phyloP scores from a whole-genome alignment of 2,797 vertebrate genomes.

The Halcyon badia region DNA sequence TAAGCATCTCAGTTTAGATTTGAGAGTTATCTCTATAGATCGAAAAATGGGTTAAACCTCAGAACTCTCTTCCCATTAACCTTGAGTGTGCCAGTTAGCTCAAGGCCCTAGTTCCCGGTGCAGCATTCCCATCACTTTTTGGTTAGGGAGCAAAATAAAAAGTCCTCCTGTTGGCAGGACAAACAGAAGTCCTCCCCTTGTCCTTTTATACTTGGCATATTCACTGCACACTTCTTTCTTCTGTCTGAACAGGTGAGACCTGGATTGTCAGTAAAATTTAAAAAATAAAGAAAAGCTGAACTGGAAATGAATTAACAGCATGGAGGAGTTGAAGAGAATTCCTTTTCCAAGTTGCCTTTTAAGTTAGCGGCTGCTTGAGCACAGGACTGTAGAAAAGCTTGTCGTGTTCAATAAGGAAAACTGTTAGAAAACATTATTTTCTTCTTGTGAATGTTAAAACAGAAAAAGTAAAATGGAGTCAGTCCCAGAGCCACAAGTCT shows the following conservation, averaged over 20 bases:
- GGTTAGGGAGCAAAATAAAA: background rate
- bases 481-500: background rate
- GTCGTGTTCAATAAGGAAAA: background rate
- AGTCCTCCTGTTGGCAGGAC: background rate
- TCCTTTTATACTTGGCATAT: background rate
- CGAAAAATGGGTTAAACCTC: background rate
- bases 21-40: background rate
- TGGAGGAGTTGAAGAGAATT: background rate
- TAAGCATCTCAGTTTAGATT: background rate
- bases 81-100: background rate
- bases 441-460: background rate
- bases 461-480: background rate
- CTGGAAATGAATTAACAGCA: background rate
- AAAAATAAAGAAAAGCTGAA: background rate
- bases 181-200: background rate
- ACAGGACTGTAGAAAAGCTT: background rate
- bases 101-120: background rate
- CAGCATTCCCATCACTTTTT: background rate
- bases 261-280: background rate
- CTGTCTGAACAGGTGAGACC: background rate
- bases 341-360: background rate
- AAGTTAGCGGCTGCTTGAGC: background rate
- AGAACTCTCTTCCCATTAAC: background rate
- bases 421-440: background rate
- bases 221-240: background rate